phyloP scores from a whole-genome alignment of 2,113 vertebrate species.

The Gyps fulvus region DNA sequence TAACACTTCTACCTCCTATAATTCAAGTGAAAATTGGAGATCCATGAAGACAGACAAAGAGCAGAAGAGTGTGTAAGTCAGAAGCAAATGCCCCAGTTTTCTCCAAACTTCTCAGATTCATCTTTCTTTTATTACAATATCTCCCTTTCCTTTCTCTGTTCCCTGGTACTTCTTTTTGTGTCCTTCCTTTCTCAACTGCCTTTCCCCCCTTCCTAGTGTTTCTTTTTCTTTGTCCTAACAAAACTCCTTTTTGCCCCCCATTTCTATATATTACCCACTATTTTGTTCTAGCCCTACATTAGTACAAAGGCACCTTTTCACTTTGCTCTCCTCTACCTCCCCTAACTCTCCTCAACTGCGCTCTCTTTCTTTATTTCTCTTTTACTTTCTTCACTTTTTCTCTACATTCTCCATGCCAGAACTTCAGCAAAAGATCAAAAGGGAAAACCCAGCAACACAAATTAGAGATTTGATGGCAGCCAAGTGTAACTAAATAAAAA shows the following conservation, averaged over 20 bases:
- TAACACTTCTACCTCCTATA: not conserved
- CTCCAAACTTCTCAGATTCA: not conserved
- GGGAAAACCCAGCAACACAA: not conserved
- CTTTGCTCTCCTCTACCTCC: not conserved
- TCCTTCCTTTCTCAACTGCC: not conserved
- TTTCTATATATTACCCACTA: not conserved
- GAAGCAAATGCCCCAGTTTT: not conserved
- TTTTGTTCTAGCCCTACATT: not conserved
- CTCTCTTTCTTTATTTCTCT: not conserved
- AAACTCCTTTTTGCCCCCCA: accelerated
- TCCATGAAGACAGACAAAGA: not conserved
- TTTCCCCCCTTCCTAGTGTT: not conserved
- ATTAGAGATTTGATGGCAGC: constrained; percentile 38
- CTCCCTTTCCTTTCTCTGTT: not conserved
- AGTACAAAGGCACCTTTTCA: not conserved
- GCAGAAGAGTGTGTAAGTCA: not conserved
- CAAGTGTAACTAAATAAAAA: constrained; percentile 55
- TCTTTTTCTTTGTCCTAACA: not conserved
- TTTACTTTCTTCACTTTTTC: not conserved
- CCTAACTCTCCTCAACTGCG: not conserved
- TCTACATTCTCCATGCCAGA: not conserved
- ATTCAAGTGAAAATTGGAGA: not conserved
- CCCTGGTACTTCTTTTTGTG: not conserved
- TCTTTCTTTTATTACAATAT: not conserved
- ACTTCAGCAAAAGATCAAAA: constrained; percentile 50